Conservation (phyloP, 1,140 invertebrate genomes). For the Ceratosolen fusciceps region DNA sequence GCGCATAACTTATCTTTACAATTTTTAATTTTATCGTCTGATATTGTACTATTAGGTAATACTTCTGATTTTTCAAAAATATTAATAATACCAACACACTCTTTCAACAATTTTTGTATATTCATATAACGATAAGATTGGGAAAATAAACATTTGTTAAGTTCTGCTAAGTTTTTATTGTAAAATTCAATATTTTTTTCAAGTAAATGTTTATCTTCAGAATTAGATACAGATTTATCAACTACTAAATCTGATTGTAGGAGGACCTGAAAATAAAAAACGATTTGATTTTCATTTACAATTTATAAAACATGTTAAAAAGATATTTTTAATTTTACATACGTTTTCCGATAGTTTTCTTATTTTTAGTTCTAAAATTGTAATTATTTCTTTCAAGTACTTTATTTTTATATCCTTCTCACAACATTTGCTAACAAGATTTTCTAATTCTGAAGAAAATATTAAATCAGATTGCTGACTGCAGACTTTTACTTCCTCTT, state of each 20-base stretch:
- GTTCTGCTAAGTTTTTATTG: slow-evolving; percentile 66
- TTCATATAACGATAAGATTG: slow-evolving; percentile 50
- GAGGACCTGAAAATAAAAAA: slow-evolving; percentile 61
- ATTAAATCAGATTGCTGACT: slow-evolving; percentile 18
- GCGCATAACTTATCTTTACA: slow-evolving; percentile 47
- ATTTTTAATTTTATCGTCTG: slow-evolving; percentile 19
- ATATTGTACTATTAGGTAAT: not conserved
- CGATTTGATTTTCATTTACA: not conserved
- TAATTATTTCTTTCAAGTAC: slow-evolving; percentile 49
- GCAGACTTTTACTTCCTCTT: not conserved
- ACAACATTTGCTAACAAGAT: slow-evolving; percentile 28
- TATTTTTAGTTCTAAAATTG: slow-evolving; percentile 50
- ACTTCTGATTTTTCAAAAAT: slow-evolving; percentile 39
- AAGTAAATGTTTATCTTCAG: slow-evolving; percentile 57
- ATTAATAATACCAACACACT: slow-evolving; percentile 52
- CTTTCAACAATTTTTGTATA: slow-evolving; percentile 55
- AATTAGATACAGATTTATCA: slow-evolving; percentile 50
- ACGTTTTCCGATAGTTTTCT: slow-evolving; percentile 42
- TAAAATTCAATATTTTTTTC: slow-evolving; percentile 68
- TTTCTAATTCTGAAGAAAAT: slow-evolving; percentile 7
- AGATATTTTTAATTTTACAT: slow-evolving; percentile 22
- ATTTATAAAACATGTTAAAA: slow-evolving; percentile 22
- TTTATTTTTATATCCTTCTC: slow-evolving; percentile 31
- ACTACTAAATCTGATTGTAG: slow-evolving; percentile 62
- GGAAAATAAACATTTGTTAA: slow-evolving; percentile 57